phyloP scores from a whole-genome alignment of 2,888 invertebrate genomes.

The Nemoura dubitans region DNA sequence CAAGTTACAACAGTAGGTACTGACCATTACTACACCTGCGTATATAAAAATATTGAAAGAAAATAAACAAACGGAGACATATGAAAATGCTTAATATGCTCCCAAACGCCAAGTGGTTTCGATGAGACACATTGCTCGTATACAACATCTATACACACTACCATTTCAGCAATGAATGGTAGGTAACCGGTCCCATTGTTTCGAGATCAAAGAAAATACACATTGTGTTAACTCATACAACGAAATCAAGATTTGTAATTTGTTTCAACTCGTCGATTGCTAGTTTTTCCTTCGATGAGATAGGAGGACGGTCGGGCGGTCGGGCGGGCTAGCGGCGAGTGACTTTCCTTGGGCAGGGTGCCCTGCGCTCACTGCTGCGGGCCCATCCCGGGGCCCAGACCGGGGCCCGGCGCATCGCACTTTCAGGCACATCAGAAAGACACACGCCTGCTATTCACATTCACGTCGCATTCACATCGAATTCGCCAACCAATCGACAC shows the following conservation, averaged over 20 bases:
- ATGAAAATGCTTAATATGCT: background rate
- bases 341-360: background rate
- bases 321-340: background rate
- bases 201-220: conserved; percentile 38
- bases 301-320: background rate
- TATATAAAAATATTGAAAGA: conserved; percentile 5
- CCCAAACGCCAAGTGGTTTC: background rate
- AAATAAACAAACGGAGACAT: background rate
- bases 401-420: background rate
- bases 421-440: background rate
- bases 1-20: background rate
- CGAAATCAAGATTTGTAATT: background rate
- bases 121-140: conserved; percentile 18
- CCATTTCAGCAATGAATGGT: conserved; percentile 29
- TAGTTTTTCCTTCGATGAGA: background rate
- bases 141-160: conserved; percentile 14
- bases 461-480: background rate
- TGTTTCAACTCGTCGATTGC: conserved; percentile 27
- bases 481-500: background rate
- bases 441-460: background rate
- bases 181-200: conserved; percentile 32
- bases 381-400: background rate
- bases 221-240: conserved; percentile 31
- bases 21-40: background rate
- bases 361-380: background rate